Percentiles rank a stretch among this genome's conserved stretches.
These are phyloP conservation scores for Polia nebulosa DNA, from an alignment of 2,888 invertebrate genomes.

Conservation along the genomic window DNA sequence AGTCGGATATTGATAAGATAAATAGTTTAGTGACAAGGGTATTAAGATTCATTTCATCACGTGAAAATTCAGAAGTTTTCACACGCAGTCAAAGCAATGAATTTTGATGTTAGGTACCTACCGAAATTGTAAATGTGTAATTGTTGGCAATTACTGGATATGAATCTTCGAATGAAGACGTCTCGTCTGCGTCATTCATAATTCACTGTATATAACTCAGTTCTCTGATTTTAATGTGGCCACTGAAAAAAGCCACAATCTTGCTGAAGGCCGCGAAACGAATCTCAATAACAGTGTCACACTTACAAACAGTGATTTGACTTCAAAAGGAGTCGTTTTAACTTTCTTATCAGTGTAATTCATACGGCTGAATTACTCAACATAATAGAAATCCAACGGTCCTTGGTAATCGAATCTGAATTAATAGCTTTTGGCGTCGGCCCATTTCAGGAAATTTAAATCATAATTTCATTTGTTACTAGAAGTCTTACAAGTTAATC, in stretches of 20 bases:
- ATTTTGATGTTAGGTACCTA: background rate
- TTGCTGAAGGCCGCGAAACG: constrained; percentile 12
- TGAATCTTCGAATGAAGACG: background rate
- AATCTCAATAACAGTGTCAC: constrained; percentile 41
- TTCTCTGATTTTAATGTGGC: background rate
- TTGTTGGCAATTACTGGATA: background rate
- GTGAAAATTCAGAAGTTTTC: constrained; percentile 2
- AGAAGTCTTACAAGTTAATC: constrained; percentile 41
- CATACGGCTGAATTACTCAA: constrained; percentile 48
- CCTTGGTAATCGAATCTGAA: constrained; percentile 53
- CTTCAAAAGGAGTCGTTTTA: constrained; percentile 34
- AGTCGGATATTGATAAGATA: constrained; percentile 43
- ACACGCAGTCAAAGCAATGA: constrained; percentile 1
- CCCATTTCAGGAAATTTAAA: constrained; percentile 35
- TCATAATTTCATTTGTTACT: constrained; percentile 37
- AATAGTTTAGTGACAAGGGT: constrained; percentile 42
- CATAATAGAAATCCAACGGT: constrained; percentile 54
- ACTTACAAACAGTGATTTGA: constrained; percentile 34
- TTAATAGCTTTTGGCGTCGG: constrained; percentile 31
- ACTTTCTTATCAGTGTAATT: constrained; percentile 57
- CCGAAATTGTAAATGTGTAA: background rate
- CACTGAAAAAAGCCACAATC: constrained; percentile 6
- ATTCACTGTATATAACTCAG: background rate
- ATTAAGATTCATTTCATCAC: constrained; percentile 2
- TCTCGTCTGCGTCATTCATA: constrained; percentile 12